Conservation (phyloP, 2,888 invertebrate species). For the Oasisia sp. region DNA sequence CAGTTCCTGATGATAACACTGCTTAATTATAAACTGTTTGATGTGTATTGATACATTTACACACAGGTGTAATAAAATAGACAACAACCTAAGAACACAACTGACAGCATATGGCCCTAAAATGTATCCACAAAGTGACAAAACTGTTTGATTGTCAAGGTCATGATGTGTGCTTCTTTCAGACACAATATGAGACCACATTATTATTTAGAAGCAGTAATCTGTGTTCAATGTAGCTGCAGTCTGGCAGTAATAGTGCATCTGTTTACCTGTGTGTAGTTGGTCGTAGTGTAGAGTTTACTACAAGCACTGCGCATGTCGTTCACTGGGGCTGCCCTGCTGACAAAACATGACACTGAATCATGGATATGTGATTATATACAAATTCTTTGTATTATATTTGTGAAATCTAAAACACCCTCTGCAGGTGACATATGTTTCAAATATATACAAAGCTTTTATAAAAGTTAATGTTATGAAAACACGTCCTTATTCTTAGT, state of each 20-base stretch:
- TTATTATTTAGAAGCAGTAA: no score
- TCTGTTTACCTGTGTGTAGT: neutral
- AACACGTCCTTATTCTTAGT: neutral
- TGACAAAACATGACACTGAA: neutral
- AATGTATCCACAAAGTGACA: no score
- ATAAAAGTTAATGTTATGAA: neutral
- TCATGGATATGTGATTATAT: neutral
- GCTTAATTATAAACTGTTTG: no score
- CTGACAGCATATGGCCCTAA: no score
- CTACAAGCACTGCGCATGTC: conserved; percentile 7
- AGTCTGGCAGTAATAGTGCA: neutral
- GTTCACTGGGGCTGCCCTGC: neutral
- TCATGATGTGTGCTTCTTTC: no score
- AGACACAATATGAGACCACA: no score
- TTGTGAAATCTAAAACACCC: neutral
- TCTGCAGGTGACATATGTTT: neutral
- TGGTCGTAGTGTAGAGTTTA: neutral
- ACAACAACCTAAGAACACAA: no score
- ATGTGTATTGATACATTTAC: no score
- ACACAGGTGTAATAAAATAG: no score
- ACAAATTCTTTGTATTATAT: neutral
- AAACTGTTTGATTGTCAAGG: no score
- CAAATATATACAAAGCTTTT: neutral
- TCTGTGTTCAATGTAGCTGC: neutral
- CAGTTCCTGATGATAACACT: no score